Evolutionary conservation across 2,888 invertebrate species (phyloP).

Genomic region (Microctonus hyperodae): DNA sequence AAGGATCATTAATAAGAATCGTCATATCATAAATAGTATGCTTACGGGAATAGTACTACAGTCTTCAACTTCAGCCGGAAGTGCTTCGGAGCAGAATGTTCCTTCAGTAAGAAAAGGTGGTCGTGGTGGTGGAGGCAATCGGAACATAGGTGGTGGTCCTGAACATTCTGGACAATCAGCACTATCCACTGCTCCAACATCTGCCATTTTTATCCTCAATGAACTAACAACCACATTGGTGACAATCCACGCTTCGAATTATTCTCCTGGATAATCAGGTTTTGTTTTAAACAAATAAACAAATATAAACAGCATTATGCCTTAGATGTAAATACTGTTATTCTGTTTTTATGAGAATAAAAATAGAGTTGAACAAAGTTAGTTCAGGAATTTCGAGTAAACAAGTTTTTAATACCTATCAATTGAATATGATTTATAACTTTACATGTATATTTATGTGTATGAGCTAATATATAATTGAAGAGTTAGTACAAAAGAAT

Average conservation of each 20-base stretch:
- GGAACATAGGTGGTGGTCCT: slow-evolving; percentile 77
- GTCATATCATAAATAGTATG: slow-evolving; percentile 41
- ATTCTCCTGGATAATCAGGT: slow-evolving; percentile 4
- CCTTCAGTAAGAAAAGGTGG: slow-evolving; percentile 75
- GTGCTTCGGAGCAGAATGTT: slow-evolving; percentile 75
- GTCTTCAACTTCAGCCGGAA: slow-evolving; percentile 75
- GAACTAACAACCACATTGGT: slow-evolving; percentile 45
- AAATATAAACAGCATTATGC: too few relatives aligned
- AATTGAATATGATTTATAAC: too few relatives aligned
- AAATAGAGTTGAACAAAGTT: too few relatives aligned
- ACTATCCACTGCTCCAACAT: slow-evolving; percentile 74
- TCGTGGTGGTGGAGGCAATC: slow-evolving; percentile 77
- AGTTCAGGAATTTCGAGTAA: too few relatives aligned
- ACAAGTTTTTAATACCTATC: too few relatives aligned
- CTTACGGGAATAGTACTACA: slow-evolving; percentile 82
- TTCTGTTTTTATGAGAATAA: too few relatives aligned
- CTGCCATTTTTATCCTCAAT: slow-evolving; percentile 71
- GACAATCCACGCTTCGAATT: neutral
- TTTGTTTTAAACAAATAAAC: too few relatives aligned
- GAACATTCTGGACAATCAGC: slow-evolving; percentile 77
- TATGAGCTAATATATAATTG: too few relatives aligned
- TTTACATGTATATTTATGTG: too few relatives aligned
- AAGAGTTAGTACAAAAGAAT: too few relatives aligned
- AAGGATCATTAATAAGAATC: neutral
- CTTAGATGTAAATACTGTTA: too few relatives aligned